Evolutionary conservation across 2,888 invertebrate genomes (phyloP).

Genomic region (Eulithis prunata): DNA sequence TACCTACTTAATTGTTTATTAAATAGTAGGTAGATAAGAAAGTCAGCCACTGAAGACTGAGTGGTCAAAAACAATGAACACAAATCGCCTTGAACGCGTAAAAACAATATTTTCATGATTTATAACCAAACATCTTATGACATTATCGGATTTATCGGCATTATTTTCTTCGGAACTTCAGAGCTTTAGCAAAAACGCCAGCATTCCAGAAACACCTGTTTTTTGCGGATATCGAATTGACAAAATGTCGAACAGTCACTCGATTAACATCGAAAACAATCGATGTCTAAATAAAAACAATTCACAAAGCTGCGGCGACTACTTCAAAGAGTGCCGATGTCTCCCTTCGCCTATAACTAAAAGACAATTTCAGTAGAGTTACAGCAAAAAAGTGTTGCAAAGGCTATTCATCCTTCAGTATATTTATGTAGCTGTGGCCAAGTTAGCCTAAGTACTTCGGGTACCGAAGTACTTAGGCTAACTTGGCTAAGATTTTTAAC

Average conservation of each 20-base stretch:
- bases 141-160: conserved; percentile 6
- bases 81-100: not conserved
- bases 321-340: conserved; percentile 46
- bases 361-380: conserved; percentile 49
- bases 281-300: conserved; percentile 54
- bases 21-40: too few relatives aligned
- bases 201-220: conserved; percentile 33
- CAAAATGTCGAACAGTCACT: conserved; percentile 14
- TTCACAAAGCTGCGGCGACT: conserved; percentile 47
- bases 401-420: conserved; percentile 7
- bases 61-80: not conserved
- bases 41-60: not conserved
- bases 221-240: conserved; percentile 14
- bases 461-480: too few relatives aligned
- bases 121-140: not conserved
- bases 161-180: not conserved
- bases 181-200: conserved; percentile 22
- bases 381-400: conserved; percentile 45
- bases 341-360: conserved; percentile 49
- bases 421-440: not conserved
- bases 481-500: too few relatives aligned
- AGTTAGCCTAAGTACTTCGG: not conserved
- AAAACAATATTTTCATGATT: conserved; percentile 16
- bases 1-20: too few relatives aligned
- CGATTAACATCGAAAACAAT: conserved; percentile 60